A percentile compares a stretch with the other conserved stretches of the same genome.
phyloP scores from a whole-genome alignment of 2,113 vertebrate genomes.

The Candoia aspera region DNA sequence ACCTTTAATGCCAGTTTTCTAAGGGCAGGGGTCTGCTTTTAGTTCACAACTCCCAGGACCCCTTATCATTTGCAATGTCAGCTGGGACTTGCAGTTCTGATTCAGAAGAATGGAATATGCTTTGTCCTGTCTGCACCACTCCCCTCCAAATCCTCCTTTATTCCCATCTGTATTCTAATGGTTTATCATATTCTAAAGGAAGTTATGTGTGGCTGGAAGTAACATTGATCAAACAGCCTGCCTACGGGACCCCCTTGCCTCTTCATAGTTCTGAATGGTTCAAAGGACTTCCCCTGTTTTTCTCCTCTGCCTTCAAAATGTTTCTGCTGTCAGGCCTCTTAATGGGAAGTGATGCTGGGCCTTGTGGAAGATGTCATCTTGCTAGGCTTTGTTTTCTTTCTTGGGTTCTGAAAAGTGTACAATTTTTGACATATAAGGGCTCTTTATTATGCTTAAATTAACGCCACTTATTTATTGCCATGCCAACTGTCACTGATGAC shows the following conservation, averaged over 20 bases:
- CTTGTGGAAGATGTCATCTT: not conserved
- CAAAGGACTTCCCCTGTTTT: not conserved
- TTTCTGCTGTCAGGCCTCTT: not conserved
- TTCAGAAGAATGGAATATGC: not conserved
- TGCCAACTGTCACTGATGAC: slow-evolving; percentile 38
- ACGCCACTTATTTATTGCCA: slow-evolving; percentile 50
- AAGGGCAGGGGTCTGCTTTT: not conserved
- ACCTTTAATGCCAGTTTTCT: not conserved
- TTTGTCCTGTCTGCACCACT: not conserved
- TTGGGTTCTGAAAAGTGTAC: slow-evolving; percentile 33
- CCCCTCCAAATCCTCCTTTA: not conserved
- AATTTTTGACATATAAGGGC: slow-evolving; percentile 5
- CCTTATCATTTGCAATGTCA: not conserved
- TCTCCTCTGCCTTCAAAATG: not conserved
- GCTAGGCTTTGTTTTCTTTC: not conserved
- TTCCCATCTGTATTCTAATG: not conserved
- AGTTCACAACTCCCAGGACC: not conserved
- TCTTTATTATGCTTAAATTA: slow-evolving; percentile 31
- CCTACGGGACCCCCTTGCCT: not conserved
- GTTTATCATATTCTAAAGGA: not conserved
- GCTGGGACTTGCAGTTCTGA: not conserved
- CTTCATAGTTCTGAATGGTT: not conserved
- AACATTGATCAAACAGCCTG: not conserved
- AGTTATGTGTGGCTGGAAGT: not conserved
- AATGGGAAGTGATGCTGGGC: not conserved